phyloP scores from a whole-genome alignment of 2,113 vertebrate species.

The Muntiacus muntjak region DNA sequence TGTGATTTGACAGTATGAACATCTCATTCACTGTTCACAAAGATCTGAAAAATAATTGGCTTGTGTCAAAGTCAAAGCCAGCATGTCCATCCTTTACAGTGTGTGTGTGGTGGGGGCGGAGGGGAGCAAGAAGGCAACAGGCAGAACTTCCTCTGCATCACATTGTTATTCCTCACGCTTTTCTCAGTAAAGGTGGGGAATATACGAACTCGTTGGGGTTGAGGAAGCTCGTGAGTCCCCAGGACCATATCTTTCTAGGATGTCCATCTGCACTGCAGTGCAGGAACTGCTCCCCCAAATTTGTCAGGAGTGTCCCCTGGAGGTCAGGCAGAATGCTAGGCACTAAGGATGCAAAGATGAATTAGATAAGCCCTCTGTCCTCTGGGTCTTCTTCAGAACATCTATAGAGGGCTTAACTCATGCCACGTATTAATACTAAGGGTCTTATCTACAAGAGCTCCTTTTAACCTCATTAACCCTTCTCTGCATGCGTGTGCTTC shows the following conservation, averaged over 20 bases:
- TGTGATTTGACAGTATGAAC: not conserved
- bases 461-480: not conserved
- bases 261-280: not conserved
- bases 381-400: not conserved
- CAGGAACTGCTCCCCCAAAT: too few relatives aligned
- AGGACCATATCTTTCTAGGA: not conserved
- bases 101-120: rapidly evolving
- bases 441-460: not conserved
- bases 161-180: not conserved
- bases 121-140: not conserved
- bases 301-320: too few relatives aligned
- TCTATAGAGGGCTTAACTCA: not conserved
- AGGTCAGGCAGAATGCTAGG: not conserved
- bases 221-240: not conserved
- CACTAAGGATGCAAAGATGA: not conserved
- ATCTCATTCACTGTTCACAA: not conserved
- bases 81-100: rapidly evolving
- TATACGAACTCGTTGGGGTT: rapidly evolving
- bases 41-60: not conserved
- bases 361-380: not conserved
- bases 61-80: not conserved
- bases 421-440: not conserved
- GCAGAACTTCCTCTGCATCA: rapidly evolving
- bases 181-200: not conserved
- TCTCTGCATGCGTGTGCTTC: not conserved